These are phyloP conservation scores for Podarcis lilfordi DNA, from an alignment of 2,797 vertebrate species.

Conservation along the genomic window DNA sequence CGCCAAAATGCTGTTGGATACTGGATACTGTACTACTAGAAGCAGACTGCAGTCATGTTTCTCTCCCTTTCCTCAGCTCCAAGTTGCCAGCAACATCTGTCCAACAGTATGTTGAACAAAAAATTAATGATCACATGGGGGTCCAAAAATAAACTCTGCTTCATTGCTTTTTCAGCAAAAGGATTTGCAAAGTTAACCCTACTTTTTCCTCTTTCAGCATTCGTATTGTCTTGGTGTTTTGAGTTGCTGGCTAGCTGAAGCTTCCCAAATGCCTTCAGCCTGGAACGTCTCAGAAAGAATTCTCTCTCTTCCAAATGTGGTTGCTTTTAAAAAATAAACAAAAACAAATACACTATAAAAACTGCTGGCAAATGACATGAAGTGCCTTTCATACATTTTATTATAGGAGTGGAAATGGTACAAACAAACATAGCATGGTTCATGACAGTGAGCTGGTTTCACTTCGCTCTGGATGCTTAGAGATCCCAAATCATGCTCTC, in stretches of 20 bases:
- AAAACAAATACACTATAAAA: not conserved
- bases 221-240: constrained; percentile 57
- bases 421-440: not conserved
- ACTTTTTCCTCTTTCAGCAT: constrained; percentile 42
- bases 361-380: fast-evolving
- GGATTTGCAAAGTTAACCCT: not conserved
- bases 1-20: not conserved
- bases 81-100: not conserved
- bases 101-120: not conserved
- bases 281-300: not conserved
- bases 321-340: not conserved
- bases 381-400: not conserved
- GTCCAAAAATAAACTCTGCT: not conserved
- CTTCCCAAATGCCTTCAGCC: fast-evolving
- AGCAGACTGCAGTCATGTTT: not conserved
- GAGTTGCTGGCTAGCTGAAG: not conserved
- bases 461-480: not conserved
- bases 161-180: not conserved
- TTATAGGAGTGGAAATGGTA: not conserved
- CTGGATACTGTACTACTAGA: not conserved
- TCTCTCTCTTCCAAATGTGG: not conserved
- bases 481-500: not conserved
- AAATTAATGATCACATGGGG: not conserved
- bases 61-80: not conserved
- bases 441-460: not conserved